Conservation (phyloP, 2,888 invertebrate species). For the Drosophila formosana region DNA sequence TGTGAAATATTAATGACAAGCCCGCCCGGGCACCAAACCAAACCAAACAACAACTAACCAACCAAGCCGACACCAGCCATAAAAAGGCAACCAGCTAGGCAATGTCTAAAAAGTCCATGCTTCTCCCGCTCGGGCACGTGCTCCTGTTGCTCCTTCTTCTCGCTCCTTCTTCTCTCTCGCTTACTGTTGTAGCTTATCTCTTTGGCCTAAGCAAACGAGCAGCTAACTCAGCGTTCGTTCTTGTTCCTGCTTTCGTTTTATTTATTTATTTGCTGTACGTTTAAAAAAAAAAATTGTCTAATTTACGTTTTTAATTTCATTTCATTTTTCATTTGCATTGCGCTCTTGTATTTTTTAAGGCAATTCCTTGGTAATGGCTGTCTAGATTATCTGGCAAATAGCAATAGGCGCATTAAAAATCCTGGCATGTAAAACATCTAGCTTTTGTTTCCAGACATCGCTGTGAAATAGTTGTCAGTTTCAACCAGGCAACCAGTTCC, state of each 20-base stretch:
- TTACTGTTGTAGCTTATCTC: conserved; percentile 31
- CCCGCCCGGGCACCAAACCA: conserved; percentile 19
- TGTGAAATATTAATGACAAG: conserved; percentile 77
- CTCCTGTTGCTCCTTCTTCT: background rate
- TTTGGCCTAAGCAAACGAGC: conserved; percentile 46
- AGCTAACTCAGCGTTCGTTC: conserved; percentile 15
- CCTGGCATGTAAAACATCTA: background rate
- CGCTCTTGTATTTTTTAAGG: conserved; percentile 3
- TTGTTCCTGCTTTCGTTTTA: conserved; percentile 45
- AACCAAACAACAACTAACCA: conserved; percentile 26
- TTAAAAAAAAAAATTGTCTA: conserved; percentile 45
- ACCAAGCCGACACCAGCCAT: conserved; percentile 20
- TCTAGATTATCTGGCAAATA: background rate
- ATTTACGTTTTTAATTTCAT: conserved; percentile 74
- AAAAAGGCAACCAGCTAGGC: conserved; percentile 50
- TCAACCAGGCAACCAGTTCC: background rate
- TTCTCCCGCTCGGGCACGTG: conserved; percentile 7
- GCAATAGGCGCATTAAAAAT: no score
- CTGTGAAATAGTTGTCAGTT: conserved; percentile 3
- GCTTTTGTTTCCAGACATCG: background rate
- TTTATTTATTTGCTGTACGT: conserved; percentile 61
- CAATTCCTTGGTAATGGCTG: conserved; percentile 12
- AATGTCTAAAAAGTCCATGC: conserved; percentile 37
- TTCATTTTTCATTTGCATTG: conserved; percentile 58
- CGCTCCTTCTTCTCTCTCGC: background rate